phyloP scores from a whole-genome alignment of 2,888 invertebrate genomes.

The Brachylomia viminalis region DNA sequence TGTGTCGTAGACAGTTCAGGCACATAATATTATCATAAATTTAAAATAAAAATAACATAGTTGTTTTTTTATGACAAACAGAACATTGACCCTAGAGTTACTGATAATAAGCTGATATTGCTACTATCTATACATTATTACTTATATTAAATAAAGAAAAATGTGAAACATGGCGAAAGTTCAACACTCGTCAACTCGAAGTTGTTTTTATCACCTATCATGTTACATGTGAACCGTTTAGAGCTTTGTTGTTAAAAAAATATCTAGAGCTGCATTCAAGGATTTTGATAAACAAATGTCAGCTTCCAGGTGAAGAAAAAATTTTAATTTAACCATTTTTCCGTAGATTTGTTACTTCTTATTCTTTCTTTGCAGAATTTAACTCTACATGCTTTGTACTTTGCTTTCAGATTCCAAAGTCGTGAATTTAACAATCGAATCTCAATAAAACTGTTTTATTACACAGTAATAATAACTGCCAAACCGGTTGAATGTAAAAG shows the following conservation, averaged over 20 bases:
- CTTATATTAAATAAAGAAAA: slow-evolving; percentile 16
- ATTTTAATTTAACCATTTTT: too few relatives aligned
- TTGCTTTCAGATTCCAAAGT: not conserved
- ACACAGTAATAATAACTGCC: not conserved
- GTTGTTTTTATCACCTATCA: not conserved
- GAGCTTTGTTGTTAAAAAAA: not conserved
- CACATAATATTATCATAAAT: not conserved
- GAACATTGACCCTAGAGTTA: slow-evolving; percentile 20
- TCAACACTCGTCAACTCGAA: slow-evolving; percentile 5
- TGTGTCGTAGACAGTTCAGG: not conserved
- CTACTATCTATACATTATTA: not conserved
- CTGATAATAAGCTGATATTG: slow-evolving; percentile 18
- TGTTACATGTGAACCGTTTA: not conserved
- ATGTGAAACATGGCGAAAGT: not conserved
- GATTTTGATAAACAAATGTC: not conserved
- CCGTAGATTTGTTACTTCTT: not conserved
- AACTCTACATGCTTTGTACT: not conserved
- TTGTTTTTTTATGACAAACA: not conserved
- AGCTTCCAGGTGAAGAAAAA: not conserved
- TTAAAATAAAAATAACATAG: not conserved
- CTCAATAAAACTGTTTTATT: not conserved
- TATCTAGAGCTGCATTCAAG: not conserved
- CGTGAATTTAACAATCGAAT: not conserved
- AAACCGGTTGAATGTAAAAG: not conserved
- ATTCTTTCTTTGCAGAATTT: not conserved